Conservation (phyloP, 2,797 vertebrate genomes). For the Enteromius radiatus region DNA sequence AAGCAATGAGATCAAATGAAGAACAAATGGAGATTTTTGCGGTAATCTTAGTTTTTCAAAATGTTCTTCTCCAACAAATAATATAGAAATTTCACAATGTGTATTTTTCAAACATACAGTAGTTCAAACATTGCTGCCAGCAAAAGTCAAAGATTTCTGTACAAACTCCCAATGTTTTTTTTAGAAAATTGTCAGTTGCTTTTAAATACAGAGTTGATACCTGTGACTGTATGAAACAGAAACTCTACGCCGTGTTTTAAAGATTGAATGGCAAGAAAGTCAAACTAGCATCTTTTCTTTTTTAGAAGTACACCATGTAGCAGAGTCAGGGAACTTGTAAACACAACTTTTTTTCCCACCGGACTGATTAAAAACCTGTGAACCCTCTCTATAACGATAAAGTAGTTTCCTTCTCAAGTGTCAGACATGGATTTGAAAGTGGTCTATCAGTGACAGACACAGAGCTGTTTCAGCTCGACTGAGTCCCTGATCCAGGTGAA, state of each 20-base stretch:
- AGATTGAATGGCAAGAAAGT: not conserved
- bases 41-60: not conserved
- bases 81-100: not conserved
- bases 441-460: constrained; percentile 3
- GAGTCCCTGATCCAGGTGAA: not conserved
- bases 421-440: constrained; percentile 6
- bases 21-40: not conserved
- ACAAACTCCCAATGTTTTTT: not conserved
- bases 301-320: not conserved
- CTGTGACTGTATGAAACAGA: not conserved
- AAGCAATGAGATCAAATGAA: constrained; percentile 8
- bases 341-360: constrained; percentile 16
- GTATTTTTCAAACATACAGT: not conserved
- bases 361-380: constrained; percentile 6
- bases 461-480: constrained; percentile 12
- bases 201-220: not conserved
- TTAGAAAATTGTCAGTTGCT: not conserved
- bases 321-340: not conserved
- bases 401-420: not conserved
- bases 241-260: not conserved
- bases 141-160: not conserved
- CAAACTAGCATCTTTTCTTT: not conserved
- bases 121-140: not conserved
- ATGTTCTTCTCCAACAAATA: not conserved
- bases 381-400: constrained; percentile 17